phyloP scores from a whole-genome alignment of 37 sponge, comb jelly and placozoan species.

The Geodia barretti region DNA sequence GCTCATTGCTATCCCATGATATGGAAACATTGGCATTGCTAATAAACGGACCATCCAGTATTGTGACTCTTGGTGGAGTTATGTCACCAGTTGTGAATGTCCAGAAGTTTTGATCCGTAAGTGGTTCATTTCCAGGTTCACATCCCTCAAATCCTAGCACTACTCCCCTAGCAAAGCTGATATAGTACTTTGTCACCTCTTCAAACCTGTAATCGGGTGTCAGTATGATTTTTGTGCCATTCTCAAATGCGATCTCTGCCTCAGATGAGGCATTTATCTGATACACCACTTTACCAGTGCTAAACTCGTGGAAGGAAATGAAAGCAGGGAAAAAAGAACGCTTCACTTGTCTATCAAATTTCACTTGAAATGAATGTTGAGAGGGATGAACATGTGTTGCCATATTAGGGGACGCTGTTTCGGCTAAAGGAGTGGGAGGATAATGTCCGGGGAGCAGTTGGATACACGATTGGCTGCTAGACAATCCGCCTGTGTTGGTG shows the following conservation, averaged over 20 bases:
- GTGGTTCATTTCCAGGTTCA: constrained; percentile 45
- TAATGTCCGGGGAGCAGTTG: constrained; percentile 19
- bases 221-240: not conserved
- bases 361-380: not conserved
- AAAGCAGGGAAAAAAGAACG: constrained; percentile 10
- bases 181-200: constrained; percentile 20
- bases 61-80: constrained; percentile 25
- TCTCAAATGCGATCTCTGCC: constrained; percentile 9
- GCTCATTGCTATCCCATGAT: constrained; percentile 29
- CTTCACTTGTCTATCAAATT: constrained; percentile 25
- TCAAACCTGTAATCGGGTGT: constrained; percentile 9
- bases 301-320: constrained; percentile 9
- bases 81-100: constrained; percentile 37
- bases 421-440: constrained; percentile 10
- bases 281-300: constrained; percentile 13
- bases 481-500: constrained; percentile 16
- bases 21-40: constrained; percentile 30
- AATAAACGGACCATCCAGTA: not conserved
- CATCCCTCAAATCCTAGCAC: constrained; percentile 34
- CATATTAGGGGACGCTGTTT: constrained; percentile 16
- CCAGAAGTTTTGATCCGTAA: constrained; percentile 26
- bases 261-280: constrained; percentile 18
- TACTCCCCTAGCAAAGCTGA: constrained; percentile 27
- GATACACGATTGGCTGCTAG: constrained; percentile 40
- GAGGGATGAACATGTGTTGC: constrained; percentile 22